Percentiles rank a stretch among this genome's conserved stretches.
Conservation (phyloP, 2,113 vertebrate genomes). For the human region GRCh38 chr3:131112501-131113000, state of each 20-base stretch:
- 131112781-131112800: neutral
- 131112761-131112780: neutral
- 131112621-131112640: neutral
- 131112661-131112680: neutral
- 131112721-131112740: neutral
- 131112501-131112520: neutral
- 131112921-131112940: neutral
- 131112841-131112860: neutral
- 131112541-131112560: neutral
- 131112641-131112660: neutral
- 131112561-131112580: neutral
- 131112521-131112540: neutral
- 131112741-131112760: neutral
- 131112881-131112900: neutral
- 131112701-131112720: neutral
- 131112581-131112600: neutral
- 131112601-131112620: neutral
- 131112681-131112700: neutral
- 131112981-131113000: neutral
- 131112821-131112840: neutral
- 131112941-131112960: neutral
- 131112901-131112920: neutral
- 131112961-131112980: neutral
- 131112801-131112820: neutral
- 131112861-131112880: neutral